These are phyloP conservation scores for Karalla daura DNA, from an alignment of 2,797 vertebrate species.

Conservation along the genomic window DNA sequence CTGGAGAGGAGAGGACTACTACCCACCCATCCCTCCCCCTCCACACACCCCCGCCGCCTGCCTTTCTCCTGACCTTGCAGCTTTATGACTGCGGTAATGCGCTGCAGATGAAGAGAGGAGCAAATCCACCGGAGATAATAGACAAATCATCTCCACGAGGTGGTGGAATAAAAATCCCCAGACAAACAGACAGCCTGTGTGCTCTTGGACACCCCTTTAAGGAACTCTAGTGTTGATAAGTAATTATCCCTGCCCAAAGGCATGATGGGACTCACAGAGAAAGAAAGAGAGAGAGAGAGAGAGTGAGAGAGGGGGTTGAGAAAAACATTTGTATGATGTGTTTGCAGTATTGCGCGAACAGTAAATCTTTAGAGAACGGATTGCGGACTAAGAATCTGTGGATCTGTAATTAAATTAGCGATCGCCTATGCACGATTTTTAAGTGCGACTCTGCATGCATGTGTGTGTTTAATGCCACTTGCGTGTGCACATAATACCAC, in stretches of 20 bases:
- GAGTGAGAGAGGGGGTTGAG: too few species aligned
- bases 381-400: slow-evolving; percentile 58
- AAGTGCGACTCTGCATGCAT: slow-evolving; percentile 23
- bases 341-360: slow-evolving; percentile 53
- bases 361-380: slow-evolving; percentile 78
- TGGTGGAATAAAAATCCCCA: slow-evolving; percentile 73
- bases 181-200: slow-evolving; percentile 74
- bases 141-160: slow-evolving; percentile 76
- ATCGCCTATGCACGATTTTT: slow-evolving; percentile 32
- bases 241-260: slow-evolving; percentile 79
- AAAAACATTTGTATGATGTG: slow-evolving; percentile 72
- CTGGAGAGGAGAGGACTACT: slow-evolving; percentile 14
- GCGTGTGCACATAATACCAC: slow-evolving; percentile 41
- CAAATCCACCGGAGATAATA: slow-evolving; percentile 79
- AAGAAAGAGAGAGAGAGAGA: too few species aligned
- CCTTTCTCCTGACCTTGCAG: slow-evolving; percentile 78
- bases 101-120: slow-evolving; percentile 73
- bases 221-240: slow-evolving; percentile 74
- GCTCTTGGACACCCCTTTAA: slow-evolving; percentile 72
- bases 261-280: slow-evolving; percentile 72
- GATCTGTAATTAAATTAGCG: slow-evolving; percentile 79
- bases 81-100: slow-evolving; percentile 76
- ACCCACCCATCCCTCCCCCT: background rate
- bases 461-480: slow-evolving; percentile 53
- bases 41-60: slow-evolving; percentile 1